Base-by-base conservation (phyloP, 2,888 invertebrate species). In the Sussaba pulchella region DNA sequence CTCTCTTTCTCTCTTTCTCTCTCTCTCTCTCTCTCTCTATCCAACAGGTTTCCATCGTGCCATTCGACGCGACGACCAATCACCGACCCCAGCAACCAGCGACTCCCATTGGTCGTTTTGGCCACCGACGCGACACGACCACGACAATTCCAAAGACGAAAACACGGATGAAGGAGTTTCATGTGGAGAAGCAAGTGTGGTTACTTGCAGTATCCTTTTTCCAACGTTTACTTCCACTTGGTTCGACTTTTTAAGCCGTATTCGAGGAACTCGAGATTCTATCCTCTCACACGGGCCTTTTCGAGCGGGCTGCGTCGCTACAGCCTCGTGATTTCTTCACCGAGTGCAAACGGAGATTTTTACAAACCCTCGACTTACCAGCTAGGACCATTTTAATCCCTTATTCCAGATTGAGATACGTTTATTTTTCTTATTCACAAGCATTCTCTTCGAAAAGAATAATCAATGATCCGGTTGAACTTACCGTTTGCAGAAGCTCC, bases 401-500 rank as follows among this genome's bases (percentile, higher is more conserved):
- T 31, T 31, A 64, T 69, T 45, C 39, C 21, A 70, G 31, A 3
- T 61, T 61, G 66, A 54, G 26, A 9, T 45, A 54, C 14, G 12
- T 39, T 72, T 19, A 59, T 59, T 43, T 14, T 41, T 24, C 31
- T 39, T n/a, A 12, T n/a, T 41, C 14, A 12, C 63, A 31, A 57
- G 6, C 57, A 17, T 47, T 21, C 12, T 52, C 41, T 10, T 39
- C 36, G 21, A 36, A 31, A 41, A 67, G 52, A 14, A 19, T 9
- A 45, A 52, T 9, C 14, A 9, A 31, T 47, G 17, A 21, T n/a
- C n/a, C n/a, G n/a, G n/a, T n/a, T n/a, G n/a, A n/a, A 43, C 89
- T 91, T 85, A 91, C 91, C 90, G 82, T 84, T 76, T 88, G 85
- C 66, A 88, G 84, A 78, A 88, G 86, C 82, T 89, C 85, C 81